A percentile compares a stretch with the other conserved stretches of the same genome.
These are phyloP conservation scores for Zygothrica quintamaculata DNA, from an alignment of 2,888 invertebrate species.

Conservation along the genomic window DNA sequence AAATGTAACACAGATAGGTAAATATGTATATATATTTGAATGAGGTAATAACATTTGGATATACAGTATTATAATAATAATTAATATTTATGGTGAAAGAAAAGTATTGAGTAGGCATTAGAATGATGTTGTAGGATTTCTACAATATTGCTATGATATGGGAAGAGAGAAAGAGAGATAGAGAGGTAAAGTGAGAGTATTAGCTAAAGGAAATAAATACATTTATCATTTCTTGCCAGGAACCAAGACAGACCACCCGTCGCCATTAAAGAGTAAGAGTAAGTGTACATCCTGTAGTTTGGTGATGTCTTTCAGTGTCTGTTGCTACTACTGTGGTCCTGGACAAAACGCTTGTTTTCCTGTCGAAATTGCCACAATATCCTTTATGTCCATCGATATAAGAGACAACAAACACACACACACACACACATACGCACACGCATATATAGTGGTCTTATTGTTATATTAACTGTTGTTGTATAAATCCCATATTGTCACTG, in stretches of 20 bases:
- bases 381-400: slow-evolving; percentile 71
- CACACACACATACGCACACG: slow-evolving; percentile 10
- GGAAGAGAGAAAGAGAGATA: no score
- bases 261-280: slow-evolving; percentile 54
- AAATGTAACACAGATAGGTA: no score
- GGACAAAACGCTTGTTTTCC: slow-evolving; percentile 72
- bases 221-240: slow-evolving; percentile 81
- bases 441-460: slow-evolving; percentile 24
- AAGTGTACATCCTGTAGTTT: slow-evolving; percentile 76
- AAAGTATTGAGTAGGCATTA: slow-evolving; percentile 8
- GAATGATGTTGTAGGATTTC: slow-evolving; percentile 2
- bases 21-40: no score
- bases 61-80: no score
- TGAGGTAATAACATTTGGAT: no score
- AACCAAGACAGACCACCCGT: slow-evolving; percentile 78
- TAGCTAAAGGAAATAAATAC: slow-evolving; percentile 75
- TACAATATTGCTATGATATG: slow-evolving; percentile 34
- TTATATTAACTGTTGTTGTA: slow-evolving; percentile 46
- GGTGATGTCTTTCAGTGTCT: slow-evolving; percentile 49
- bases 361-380: slow-evolving; percentile 79
- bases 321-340: slow-evolving; percentile 64
- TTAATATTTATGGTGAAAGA: not conserved
- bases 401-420: slow-evolving; percentile 38
- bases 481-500: slow-evolving; percentile 51
- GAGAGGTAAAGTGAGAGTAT: no score